phyloP scores from a whole-genome alignment of 2,113 vertebrate genomes.

The Platanista minor region DNA sequence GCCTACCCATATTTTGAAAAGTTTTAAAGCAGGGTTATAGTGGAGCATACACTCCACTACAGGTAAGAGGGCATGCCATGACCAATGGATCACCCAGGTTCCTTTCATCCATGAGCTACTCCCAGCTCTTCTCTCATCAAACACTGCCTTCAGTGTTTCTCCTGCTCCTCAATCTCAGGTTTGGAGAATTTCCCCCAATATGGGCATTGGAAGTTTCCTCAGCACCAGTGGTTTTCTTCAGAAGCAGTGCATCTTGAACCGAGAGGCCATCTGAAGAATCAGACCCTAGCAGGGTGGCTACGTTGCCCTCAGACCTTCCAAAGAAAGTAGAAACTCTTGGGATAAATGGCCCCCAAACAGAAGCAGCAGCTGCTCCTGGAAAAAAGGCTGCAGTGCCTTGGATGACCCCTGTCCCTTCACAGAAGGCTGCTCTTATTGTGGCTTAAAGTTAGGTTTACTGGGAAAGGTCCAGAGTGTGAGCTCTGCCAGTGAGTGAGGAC shows the following conservation, averaged over 20 bases:
- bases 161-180: slow-evolving; percentile 70
- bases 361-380: neutral
- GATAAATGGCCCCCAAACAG: neutral
- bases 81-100: neutral
- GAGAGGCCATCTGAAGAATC: slow-evolving; percentile 55
- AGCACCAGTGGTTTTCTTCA: slow-evolving; percentile 62
- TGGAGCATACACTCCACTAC: no score
- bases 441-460: neutral
- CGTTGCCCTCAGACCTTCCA: neutral
- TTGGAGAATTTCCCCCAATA: neutral
- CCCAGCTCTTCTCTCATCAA: neutral
- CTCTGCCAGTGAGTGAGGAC: neutral
- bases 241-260: slow-evolving; percentile 61
- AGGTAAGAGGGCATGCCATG: neutral
- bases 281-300: neutral
- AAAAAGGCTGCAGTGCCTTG: neutral
- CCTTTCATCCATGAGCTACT: neutral
- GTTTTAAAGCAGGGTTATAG: neutral
- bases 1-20: neutral
- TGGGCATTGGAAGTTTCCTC: neutral
- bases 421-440: neutral
- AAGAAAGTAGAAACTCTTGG: neutral
- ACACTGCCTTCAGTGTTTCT: slow-evolving; percentile 69
- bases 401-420: neutral
- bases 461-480: neutral